Evolutionary conservation across 2,113 vertebrate species (phyloP).

Genomic region (Phalacrocorax pelagicus): DNA sequence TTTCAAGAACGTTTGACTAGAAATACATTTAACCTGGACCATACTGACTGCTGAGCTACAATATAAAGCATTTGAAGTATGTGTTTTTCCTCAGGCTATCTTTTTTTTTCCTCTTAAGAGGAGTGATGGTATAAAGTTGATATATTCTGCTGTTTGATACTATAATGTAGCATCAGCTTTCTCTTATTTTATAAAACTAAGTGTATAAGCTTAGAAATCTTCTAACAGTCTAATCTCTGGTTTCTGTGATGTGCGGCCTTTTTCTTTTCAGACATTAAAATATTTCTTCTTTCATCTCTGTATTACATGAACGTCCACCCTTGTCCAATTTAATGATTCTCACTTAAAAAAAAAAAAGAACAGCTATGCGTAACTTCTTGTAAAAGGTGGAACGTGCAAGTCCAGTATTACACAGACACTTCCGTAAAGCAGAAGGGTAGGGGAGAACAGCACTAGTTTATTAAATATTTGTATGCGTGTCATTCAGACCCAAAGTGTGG

Average conservation of each 20-base stretch:
- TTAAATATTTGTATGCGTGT: neutral
- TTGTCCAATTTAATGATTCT: neutral
- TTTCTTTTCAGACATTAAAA: neutral
- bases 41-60: neutral
- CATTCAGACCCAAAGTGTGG: accelerated
- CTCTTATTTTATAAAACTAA: neutral
- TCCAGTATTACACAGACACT: neutral
- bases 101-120: neutral
- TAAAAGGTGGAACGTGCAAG: neutral
- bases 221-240: accelerated
- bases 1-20: neutral
- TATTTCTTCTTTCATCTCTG: neutral
- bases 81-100: neutral
- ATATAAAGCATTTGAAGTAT: neutral
- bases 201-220: neutral
- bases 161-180: neutral
- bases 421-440: neutral
- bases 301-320: neutral
- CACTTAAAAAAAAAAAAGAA: neutral
- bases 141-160: neutral
- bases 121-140: accelerated
- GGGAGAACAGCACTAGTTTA: neutral
- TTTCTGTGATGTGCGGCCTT: neutral
- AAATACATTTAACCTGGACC: neutral
- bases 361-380: neutral